Conservation (phyloP, 2,888 invertebrate genomes). For the Drosophila suboccidentalis region DNA sequence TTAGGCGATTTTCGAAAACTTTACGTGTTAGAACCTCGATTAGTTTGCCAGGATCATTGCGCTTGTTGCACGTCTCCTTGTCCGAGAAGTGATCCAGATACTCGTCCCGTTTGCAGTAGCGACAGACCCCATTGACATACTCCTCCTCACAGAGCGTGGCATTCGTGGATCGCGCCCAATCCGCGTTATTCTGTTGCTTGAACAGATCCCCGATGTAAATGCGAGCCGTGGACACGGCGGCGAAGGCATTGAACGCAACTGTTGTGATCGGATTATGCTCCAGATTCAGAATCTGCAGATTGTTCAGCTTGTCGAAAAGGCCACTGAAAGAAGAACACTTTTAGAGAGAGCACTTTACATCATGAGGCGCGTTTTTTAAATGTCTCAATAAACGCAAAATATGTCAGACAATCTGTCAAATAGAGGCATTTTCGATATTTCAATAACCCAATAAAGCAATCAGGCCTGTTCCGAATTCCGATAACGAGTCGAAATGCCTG, state of each 20-base stretch:
- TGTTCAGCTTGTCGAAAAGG: constrained; percentile 61
- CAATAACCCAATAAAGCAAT: no score
- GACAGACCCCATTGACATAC: constrained; percentile 64
- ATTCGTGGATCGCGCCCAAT: constrained; percentile 64
- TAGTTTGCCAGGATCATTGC: constrained; percentile 53
- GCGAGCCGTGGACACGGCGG: constrained; percentile 53
- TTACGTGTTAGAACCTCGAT: constrained; percentile 57
- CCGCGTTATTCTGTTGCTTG: constrained; percentile 42
- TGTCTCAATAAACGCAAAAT: no score
- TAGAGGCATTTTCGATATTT: no score
- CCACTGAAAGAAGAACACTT: constrained; percentile 39
- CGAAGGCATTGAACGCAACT: constrained; percentile 62
- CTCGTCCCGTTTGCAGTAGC: constrained; percentile 69
- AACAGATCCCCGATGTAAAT: constrained; percentile 66
- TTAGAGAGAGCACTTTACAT: not conserved
- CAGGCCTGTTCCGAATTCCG: no score
- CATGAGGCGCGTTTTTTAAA: no score
- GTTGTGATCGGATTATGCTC: constrained; percentile 72
- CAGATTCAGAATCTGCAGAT: constrained; percentile 65
- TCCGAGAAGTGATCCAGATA: constrained; percentile 69
- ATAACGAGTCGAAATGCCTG: no score
- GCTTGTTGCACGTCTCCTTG: constrained; percentile 69
- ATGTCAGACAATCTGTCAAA: no score
- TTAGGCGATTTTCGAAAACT: constrained; percentile 54
- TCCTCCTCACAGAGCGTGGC: constrained; percentile 74